These are phyloP conservation scores for Podarcis lilfordi DNA, from an alignment of 2,797 vertebrate species.

Conservation along the genomic window DNA sequence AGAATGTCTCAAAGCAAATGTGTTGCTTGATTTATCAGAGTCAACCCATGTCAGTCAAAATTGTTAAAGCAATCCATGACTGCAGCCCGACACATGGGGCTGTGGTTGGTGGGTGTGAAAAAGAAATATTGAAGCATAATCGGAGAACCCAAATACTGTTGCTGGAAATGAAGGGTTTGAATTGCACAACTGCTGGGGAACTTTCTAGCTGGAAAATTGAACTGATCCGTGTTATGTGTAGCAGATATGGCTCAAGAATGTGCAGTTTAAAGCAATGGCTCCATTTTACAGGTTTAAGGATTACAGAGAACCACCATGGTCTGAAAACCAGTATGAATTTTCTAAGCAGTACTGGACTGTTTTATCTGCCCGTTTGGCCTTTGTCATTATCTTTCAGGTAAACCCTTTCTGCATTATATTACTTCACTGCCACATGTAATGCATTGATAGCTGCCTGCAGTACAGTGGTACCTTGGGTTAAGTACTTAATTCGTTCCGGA, in stretches of 20 bases:
- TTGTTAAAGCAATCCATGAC: background rate
- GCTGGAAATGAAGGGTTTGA: background rate
- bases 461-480: too few species aligned
- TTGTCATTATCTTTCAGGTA: slow-evolving; percentile 98
- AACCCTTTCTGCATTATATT: slow-evolving; percentile 39
- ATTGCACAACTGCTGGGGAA: background rate
- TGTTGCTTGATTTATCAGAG: background rate
- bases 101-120: background rate
- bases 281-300: slow-evolving; percentile 90
- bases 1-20: background rate
- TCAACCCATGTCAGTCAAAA: background rate
- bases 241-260: background rate
- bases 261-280: slow-evolving; percentile 36
- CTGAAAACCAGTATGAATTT: slow-evolving; percentile 87
- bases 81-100: background rate
- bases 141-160: background rate
- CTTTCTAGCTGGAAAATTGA: slow-evolving; percentile 12
- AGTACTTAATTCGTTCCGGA: too few species aligned
- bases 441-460: background rate
- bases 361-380: slow-evolving; percentile 92
- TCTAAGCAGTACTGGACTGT: slow-evolving; percentile 97
- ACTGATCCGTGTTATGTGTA: background rate
- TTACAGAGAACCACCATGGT: slow-evolving; percentile 97
- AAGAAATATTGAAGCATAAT: too few species aligned
- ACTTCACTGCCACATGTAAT: background rate